Evolutionary conservation across 2,888 invertebrate genomes (phyloP).

Genomic region (Incurvaria masculella): DNA sequence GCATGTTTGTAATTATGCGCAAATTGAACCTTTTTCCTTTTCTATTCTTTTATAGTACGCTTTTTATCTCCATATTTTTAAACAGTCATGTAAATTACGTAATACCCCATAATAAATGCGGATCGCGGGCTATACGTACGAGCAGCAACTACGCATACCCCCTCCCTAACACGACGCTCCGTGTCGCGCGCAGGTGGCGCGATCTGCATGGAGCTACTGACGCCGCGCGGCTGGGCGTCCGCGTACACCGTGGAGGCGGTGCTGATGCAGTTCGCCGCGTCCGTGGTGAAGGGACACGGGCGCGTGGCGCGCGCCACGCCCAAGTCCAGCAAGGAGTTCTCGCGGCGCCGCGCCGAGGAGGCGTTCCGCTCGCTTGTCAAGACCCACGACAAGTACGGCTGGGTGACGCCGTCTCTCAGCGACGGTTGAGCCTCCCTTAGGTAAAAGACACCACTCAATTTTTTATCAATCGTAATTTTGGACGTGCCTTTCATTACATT

Average conservation of each 20-base stretch:
- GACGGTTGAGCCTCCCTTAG: constrained; percentile 73
- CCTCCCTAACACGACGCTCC: neutral
- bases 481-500: too few species aligned
- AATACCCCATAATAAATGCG: too few species aligned
- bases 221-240: constrained; percentile 85
- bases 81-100: too few species aligned
- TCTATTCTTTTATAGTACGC: too few species aligned
- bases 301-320: constrained; percentile 76
- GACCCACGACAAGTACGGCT: constrained; percentile 88
- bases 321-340: constrained; percentile 76
- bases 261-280: constrained; percentile 86
- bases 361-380: constrained; percentile 84
- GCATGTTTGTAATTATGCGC: too few species aligned
- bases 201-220: constrained; percentile 85
- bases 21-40: too few species aligned
- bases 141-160: neutral
- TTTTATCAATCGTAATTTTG: too few species aligned
- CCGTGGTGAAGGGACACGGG: constrained; percentile 84
- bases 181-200: constrained; percentile 60
- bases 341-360: constrained; percentile 77
- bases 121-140: neutral
- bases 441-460: too few species aligned
- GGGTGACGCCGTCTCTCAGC: constrained; percentile 84
- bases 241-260: constrained; percentile 86
- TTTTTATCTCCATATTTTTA: too few species aligned